Conservation (phyloP, 2,113 vertebrate genomes). For the Chloropsis cyanopogon region DNA sequence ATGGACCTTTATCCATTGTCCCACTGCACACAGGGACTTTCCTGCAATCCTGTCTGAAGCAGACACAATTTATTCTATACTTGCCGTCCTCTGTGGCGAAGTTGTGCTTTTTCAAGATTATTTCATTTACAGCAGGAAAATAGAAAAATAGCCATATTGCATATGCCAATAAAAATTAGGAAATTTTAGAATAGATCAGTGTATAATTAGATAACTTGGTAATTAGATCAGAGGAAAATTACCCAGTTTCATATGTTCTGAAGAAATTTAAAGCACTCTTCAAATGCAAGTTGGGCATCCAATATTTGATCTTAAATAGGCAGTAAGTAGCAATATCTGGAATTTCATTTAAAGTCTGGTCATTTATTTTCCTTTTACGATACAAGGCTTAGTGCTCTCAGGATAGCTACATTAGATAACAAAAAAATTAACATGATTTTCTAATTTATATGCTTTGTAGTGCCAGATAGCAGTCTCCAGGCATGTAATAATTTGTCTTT, state of each 20-base stretch:
- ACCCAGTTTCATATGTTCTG: not conserved
- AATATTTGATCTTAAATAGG: not conserved
- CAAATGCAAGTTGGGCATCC: not conserved
- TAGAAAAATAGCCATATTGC: not conserved
- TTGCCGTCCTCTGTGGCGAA: not conserved
- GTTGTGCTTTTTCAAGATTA: not conserved
- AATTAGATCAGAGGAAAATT: not conserved
- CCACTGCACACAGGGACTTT: not conserved
- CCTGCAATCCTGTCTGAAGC: not conserved
- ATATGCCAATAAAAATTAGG: not conserved
- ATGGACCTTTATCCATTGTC: not conserved
- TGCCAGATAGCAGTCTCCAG: not conserved
- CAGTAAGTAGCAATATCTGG: not conserved
- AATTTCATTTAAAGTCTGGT: not conserved
- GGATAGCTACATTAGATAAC: not conserved
- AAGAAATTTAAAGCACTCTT: not conserved
- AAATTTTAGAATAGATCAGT: not conserved
- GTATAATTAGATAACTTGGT: not conserved
- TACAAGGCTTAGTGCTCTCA: not conserved
- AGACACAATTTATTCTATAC: not conserved
- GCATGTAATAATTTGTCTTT: not conserved
- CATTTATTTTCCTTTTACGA: not conserved
- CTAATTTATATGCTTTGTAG: not conserved
- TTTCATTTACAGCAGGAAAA: not conserved
- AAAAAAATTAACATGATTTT: not conserved